Base-by-base conservation (phyloP, 2,797 vertebrate genomes). In the Sebastes dallii region DNA sequence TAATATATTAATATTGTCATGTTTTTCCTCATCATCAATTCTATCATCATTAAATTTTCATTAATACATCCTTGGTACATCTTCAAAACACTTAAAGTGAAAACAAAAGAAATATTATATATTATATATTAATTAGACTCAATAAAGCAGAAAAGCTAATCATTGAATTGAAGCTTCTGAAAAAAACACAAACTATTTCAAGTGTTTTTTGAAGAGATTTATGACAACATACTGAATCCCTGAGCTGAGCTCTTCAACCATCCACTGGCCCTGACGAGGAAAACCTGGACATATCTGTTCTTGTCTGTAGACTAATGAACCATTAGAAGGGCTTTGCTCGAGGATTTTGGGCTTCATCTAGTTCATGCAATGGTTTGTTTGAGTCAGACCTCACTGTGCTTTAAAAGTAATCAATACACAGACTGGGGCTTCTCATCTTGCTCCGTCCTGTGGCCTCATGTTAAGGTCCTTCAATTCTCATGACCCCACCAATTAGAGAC, bases 391-490 rank as follows among this genome's bases (percentile, higher is more conserved):
- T 72, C 68, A 71, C 29, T 52, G 42, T 77, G 61, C 84, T 85
- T 83, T 77, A 71, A 80, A 82, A 77, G 60, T 67, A 91, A 90
- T 92, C 87, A 81, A 90, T 91, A 84, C 72, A 70, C 16, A 3
- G 2, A 20, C 46, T 8, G 46, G 18, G 4, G 78, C 52, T 58
- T 87, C 81, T 70, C 69, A 42, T 83, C 81, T 75, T 70, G 52
- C 29, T 74, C 62, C 2, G 14, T 11, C 34, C 72, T 46, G 69
- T 75, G 77, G 88, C 83, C 85, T 72, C 69, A 39, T 55, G 68
- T 80, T 81, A 67, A 89, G 85, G 83, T 86, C 77, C 11, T 80
- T 86, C 78, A 72, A 34, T 89, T 91, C 85, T 81, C 84, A 90
- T 71, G 85, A 86, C 69, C 82, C 36, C 18, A 61, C 29, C 64